Base-by-base conservation (phyloP, 2,113 vertebrate species). In the Astur gentilis region DNA sequence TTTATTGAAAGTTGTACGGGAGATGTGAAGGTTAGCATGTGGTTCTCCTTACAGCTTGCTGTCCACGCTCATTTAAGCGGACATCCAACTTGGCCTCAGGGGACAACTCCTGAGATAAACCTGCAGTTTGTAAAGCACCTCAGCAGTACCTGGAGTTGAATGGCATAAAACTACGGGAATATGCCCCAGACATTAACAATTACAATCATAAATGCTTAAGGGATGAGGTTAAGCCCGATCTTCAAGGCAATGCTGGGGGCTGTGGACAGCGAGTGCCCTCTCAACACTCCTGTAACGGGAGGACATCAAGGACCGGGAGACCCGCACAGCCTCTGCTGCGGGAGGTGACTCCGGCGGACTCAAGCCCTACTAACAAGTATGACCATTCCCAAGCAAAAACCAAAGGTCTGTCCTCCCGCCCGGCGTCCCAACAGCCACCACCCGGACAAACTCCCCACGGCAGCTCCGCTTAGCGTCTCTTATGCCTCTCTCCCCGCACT, bases 401-500 rank as follows among this genome's bases (percentile, higher is more conserved):
- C 6, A 12, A 19, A 31, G 50, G 7, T 14, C 16, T n/a, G 49
- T 1, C 1, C 16, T 3, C 8, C 10, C 20, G 11, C 5, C 5
- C 50, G 1, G 14, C 0, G 15, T 0, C n/a, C 26, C 49, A 9
- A 2, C 4, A 26, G 61, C 3, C 2, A 3, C 7, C 11, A 11
- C 14, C 0, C 8, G 16, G 9, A 14, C 47, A 17, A 3, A 13
- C 3, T 2, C 12, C 31, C 14, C 44, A 0, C 7, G 8, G 23
- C 40, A 17, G 55, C 45, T 3, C 5, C 3, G 0, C 1, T 1
- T 0, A 5, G 8, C 1, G 13, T 26, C 50, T 9, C 50, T 50
- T 5, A 27, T 2, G n/a, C 26, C 10, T 4, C 31, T 6, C 34
- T 2, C 13, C 23, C n/a, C 10, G 1, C 16, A 10, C 15, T 5